These are phyloP conservation scores for Bombus pyrosoma DNA, from an alignment of 1,140 invertebrate species.

Conservation along the genomic window DNA sequence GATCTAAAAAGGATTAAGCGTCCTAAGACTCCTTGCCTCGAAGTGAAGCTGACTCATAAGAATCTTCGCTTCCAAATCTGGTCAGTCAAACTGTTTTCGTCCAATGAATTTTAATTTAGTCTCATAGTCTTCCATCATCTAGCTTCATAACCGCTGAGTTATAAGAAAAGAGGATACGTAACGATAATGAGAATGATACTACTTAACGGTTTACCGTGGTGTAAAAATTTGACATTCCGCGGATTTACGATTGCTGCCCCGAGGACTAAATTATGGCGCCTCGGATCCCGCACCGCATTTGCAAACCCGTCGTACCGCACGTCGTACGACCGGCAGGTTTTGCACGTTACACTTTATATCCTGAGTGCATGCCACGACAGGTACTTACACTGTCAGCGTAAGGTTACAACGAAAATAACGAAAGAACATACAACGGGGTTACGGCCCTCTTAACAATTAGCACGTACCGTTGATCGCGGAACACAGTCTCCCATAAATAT, in stretches of 20 bases:
- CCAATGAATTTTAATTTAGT: not conserved
- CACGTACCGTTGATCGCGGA: constrained; percentile 44
- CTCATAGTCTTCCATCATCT: too few relatives aligned
- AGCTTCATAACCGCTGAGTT: too few relatives aligned
- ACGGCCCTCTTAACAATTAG: constrained; percentile 50
- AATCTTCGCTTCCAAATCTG: not conserved
- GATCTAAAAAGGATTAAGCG: too few relatives aligned
- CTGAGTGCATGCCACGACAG: constrained; percentile 32
- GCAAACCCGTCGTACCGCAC: constrained; percentile 52
- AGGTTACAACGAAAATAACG: constrained; percentile 58
- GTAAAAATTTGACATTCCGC: constrained; percentile 50
- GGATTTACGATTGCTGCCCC: constrained; percentile 53
- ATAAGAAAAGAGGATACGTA: not conserved
- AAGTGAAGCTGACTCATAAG: not conserved
- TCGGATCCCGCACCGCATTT: constrained; percentile 47
- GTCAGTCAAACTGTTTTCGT: not conserved
- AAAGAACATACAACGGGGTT: constrained; percentile 43
- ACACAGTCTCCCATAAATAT: constrained; percentile 30
- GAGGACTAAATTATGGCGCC: constrained; percentile 53
- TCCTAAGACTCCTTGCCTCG: not conserved
- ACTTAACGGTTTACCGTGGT: constrained; percentile 34
- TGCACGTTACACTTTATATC: constrained; percentile 65
- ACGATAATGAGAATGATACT: constrained; percentile 23
- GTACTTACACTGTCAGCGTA: constrained; percentile 45
- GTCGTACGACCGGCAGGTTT: constrained; percentile 40